These are phyloP conservation scores for Liasis olivaceus DNA, from an alignment of 2,797 vertebrate species.

Conservation along the genomic window DNA sequence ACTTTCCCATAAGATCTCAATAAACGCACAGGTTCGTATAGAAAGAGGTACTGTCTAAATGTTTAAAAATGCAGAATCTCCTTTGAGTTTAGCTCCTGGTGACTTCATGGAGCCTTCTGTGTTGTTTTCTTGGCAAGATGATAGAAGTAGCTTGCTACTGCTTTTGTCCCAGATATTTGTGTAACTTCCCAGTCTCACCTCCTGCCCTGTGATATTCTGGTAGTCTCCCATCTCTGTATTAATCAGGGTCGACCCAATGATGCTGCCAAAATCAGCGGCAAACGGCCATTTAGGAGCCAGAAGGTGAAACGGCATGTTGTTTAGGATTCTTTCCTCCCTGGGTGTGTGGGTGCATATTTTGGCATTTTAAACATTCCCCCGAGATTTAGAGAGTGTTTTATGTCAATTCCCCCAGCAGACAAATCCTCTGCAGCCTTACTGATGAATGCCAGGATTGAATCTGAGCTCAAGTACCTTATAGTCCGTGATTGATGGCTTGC, in stretches of 20 bases:
- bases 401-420: background rate
- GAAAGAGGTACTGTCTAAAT: background rate
- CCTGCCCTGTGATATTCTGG: background rate
- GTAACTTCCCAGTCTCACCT: background rate
- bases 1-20: background rate
- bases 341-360: background rate
- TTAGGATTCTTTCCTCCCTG: background rate
- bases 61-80: background rate
- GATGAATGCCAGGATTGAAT: background rate
- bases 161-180: background rate
- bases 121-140: background rate
- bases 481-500: background rate
- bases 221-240: background rate
- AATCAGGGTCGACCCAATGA: background rate
- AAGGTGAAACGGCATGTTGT: background rate
- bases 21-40: background rate
- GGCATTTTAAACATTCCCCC: background rate
- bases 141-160: background rate
- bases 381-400: background rate
- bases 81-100: background rate
- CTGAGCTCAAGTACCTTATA: background rate
- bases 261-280: background rate
- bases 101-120: background rate
- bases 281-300: background rate
- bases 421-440: background rate